Evolutionary conservation across 2,888 invertebrate genomes (phyloP), one percentile per base, ranked within the genome.

Genomic region (Phymatocera aterrima): DNA sequence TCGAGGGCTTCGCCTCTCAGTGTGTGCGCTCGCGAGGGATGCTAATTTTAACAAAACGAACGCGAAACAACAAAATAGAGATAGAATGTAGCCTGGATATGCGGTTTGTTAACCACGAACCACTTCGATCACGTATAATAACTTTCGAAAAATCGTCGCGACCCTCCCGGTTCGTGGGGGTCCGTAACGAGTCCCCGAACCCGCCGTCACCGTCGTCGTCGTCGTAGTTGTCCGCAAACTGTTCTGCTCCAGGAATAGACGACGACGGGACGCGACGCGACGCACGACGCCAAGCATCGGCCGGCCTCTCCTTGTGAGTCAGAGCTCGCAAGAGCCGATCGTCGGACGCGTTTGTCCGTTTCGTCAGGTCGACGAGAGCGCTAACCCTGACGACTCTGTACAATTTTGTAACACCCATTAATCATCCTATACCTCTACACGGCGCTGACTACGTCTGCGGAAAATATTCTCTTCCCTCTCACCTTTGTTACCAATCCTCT

Each of bases 241-340:
- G n/a, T n/a, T n/a, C n/a, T n/a, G 64, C 34, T 64, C 40, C 64
- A 64, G 64, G 64, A 64, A 64, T 64, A 64, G 40, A 64, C 37
- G 64, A 4, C 64, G 40, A 64, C 34, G 34, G n/a, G 6, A 34
- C 18, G 37, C 37, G 70, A 28, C 46, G 2, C 40, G 40, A 10
- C 40, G 6, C 40, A 12, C 2, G 40, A 10, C 28, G 28, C 28
- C n/a, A n/a, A n/a, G n/a, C n/a, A n/a, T n/a, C n/a, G 40, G 57
- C 28, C 57, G 57, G 28, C 57, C 57, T 64, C 34, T n/a, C n/a
- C n/a, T n/a, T n/a, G 37, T 64, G 64, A 64, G 64, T 64, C 64
- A 64, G 64, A 64, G n/a, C n/a, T n/a, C n/a, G n/a, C n/a, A n/a
- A n/a, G n/a, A n/a, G n/a, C n/a, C 64, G 21, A 21, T 37, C 37